Base-by-base conservation (phyloP, 2,113 vertebrate species). In the Hylia prasina region DNA sequence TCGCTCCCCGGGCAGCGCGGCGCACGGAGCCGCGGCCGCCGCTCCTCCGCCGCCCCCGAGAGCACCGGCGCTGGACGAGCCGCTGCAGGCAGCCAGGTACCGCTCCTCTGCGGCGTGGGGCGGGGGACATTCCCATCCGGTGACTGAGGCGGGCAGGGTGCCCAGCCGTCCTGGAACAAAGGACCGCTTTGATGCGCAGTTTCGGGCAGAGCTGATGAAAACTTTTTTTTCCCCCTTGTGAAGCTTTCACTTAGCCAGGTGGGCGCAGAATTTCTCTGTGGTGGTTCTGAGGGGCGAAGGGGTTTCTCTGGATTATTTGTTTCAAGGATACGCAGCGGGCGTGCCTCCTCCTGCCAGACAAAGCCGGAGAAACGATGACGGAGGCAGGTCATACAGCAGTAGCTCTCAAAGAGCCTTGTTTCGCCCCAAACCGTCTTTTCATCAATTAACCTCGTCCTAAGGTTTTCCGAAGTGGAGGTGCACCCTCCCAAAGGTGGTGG, bases 51-150 rank as follows among this genome's bases (percentile, higher is more conserved):
- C 23, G 60, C 77, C 37, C 63, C 47, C 39, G 18, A 60, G 44
- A 39, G 51, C 48, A 68, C 72, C 73, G 13, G 47, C 51, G 31
- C 86, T 48, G 87, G 96, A 85, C 94, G 60, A 92, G 94, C 86
- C 17, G 16, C 94, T 93, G 72, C 86, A 95, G 81, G 94, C 94
- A 96, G 78, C 25, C 92, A 93, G 94, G 95, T 97, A 93, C 72
- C 7, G 14, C 85, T 65, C 58, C 72, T 95, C 24, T 27, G 65
- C 64, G 37, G 17, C 28, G 75, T 15, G 64, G 93, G 91, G 76
- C 40, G 88, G 72, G 92, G 44, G 82, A 78, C 60, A 91, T 94
- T 93, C 91, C 51, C 91, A 6, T 25, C 31, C 14, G 33, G 86
- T 96, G 94, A 93, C 87, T 87, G 84, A 22, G 84, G 3, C 21